phyloP scores from a whole-genome alignment of 1,140 invertebrate species.

The Zelostemma sp. region DNA sequence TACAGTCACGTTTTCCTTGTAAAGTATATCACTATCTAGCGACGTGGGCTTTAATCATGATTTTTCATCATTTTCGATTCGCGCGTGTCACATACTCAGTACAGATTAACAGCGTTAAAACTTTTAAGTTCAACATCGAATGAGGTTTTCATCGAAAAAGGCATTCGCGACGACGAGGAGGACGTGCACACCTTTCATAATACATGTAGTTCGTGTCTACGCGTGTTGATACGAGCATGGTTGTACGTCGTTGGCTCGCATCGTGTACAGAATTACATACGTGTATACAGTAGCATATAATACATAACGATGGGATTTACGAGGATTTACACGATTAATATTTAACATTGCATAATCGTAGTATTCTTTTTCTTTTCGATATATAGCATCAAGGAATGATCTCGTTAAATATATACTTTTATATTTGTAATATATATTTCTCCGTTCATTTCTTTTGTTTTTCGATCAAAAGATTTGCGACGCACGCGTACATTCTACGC shows the following conservation, averaged over 20 bases:
- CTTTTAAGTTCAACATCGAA: conserved; percentile 70
- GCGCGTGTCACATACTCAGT: conserved; percentile 36
- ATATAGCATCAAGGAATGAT: conserved; percentile 68
- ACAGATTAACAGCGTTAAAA: conserved; percentile 69
- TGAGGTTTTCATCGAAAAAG: conserved; percentile 67
- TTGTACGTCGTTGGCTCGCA: conserved; percentile 35
- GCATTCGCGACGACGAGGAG: conserved; percentile 63
- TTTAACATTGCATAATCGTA: conserved; percentile 64
- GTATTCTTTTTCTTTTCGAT: conserved; percentile 51
- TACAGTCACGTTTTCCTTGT: conserved; percentile 33
- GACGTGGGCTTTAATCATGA: conserved; percentile 15
- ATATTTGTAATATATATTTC: conserved; percentile 48
- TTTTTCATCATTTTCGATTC: conserved; percentile 23
- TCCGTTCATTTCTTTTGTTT: conserved; percentile 44
- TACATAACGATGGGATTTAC: conserved; percentile 65
- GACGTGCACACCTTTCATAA: conserved; percentile 57
- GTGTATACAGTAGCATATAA: conserved; percentile 59
- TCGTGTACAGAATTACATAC: conserved; percentile 40
- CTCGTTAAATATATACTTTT: conserved; percentile 61
- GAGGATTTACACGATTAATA: conserved; percentile 64
- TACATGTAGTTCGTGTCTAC: conserved; percentile 46
- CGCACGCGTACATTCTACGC: conserved; percentile 44
- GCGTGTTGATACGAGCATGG: conserved; percentile 32
- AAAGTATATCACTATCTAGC: conserved; percentile 31
- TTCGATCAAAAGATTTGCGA: conserved; percentile 52